Evolutionary conservation across 2,888 invertebrate genomes (phyloP).

Genomic region (Poecilus cupreus): DNA sequence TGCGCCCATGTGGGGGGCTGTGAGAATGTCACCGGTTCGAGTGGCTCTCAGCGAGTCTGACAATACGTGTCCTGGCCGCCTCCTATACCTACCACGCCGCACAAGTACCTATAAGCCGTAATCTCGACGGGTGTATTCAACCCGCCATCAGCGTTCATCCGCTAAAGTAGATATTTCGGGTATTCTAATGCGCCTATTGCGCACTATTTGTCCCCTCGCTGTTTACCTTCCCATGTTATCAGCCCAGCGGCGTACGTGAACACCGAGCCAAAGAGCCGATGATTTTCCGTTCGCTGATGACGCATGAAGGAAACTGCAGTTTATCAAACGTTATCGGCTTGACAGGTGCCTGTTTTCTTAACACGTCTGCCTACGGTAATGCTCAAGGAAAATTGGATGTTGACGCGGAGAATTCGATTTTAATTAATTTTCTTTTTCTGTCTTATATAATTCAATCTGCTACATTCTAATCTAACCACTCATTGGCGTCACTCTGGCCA

Average conservation of each 20-base stretch:
- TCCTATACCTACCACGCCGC: slow-evolving; percentile 1
- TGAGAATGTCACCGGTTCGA: neutral
- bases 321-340: slow-evolving; percentile 24
- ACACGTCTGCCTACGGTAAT: slow-evolving; percentile 11
- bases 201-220: slow-evolving; percentile 27
- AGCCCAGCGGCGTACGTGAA: neutral
- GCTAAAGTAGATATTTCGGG: slow-evolving; percentile 17
- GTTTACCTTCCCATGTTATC: slow-evolving; percentile 11
- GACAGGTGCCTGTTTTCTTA: slow-evolving; percentile 25
- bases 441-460: too few relatives aligned
- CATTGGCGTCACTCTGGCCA: too few relatives aligned
- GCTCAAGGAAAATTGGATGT: neutral
- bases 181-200: slow-evolving; percentile 40
- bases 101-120: slow-evolving; percentile 23
- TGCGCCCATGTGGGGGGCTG: neutral
- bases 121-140: slow-evolving; percentile 18
- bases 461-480: too few relatives aligned
- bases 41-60: neutral
- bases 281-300: slow-evolving; percentile 44
- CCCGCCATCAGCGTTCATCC: neutral
- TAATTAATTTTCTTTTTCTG: slow-evolving; percentile 16
- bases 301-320: slow-evolving; percentile 1
- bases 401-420: neutral
- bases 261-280: neutral
- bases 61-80: neutral